A percentile compares a stretch with the other conserved stretches of the same genome.
Conservation (phyloP, 2,113 vertebrate species). For the Dermatemys mawii region DNA sequence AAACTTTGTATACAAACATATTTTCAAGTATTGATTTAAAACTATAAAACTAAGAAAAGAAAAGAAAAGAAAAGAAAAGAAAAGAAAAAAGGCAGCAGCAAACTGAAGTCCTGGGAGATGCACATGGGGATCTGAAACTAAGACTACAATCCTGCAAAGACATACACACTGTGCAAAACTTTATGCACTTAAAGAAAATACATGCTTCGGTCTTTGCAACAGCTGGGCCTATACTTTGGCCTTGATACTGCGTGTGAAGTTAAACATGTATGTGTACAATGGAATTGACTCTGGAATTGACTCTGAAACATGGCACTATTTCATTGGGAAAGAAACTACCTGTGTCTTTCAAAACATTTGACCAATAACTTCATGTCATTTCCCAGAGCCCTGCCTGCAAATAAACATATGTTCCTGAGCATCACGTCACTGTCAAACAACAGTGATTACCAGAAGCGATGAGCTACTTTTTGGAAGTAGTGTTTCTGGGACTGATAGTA, state of each 20-base stretch:
- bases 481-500: constrained; percentile 31
- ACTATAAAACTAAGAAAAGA: neutral
- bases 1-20: neutral
- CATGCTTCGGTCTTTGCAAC: constrained; percentile 38
- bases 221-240: constrained; percentile 60
- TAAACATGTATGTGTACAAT: constrained; percentile 59
- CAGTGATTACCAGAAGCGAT: neutral
- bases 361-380: constrained; percentile 57
- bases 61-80: neutral
- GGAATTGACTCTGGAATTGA: constrained; percentile 53
- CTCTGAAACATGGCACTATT: constrained; percentile 47
- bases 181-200: constrained; percentile 51
- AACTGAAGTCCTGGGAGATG: neutral
- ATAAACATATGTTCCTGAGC: neutral
- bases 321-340: constrained; percentile 59
- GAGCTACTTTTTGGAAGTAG: neutral
- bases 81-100: neutral
- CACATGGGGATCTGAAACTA: constrained; percentile 20
- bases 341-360: constrained; percentile 46
- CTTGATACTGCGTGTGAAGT: constrained; percentile 49
- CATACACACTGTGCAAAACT: constrained; percentile 6
- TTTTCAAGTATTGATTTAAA: constrained; percentile 42
- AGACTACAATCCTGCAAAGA: neutral
- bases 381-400: constrained; percentile 31
- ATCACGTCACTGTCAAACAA: constrained; percentile 20